Percentiles rank a stretch among this genome's conserved stretches.
Evolutionary conservation across 2,797 vertebrate genomes (phyloP).

Genomic region (Lerista edwardsae): DNA sequence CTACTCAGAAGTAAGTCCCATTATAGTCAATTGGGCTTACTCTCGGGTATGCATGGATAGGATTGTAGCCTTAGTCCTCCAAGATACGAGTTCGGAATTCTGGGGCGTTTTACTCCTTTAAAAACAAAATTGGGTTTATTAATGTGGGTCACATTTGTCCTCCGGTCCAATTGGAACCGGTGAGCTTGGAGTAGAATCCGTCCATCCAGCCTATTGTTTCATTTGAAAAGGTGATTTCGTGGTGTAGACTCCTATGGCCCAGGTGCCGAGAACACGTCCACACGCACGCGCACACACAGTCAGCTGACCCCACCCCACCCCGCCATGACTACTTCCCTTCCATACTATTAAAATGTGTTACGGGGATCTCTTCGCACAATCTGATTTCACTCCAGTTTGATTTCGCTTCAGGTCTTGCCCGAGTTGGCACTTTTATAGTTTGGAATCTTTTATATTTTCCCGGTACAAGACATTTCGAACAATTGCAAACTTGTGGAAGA

Average conservation of each 20-base stretch:
- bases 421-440: not conserved
- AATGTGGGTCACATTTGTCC: not conserved
- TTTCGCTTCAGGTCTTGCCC: not conserved
- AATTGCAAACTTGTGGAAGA: not conserved
- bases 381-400: not conserved
- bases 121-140: too few relatives aligned
- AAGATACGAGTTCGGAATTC: not conserved
- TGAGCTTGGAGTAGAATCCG: not conserved
- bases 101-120: not conserved
- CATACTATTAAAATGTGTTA: not conserved
- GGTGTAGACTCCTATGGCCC: not conserved
- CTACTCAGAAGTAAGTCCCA: too few relatives aligned
- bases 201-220: not conserved
- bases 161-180: too few relatives aligned
- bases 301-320: not conserved
- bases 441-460: not conserved
- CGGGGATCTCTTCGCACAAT: not conserved
- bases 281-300: rapidly evolving
- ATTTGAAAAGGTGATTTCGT: not conserved
- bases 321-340: not conserved
- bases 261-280: not conserved
- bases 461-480: not conserved
- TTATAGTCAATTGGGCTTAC: too few relatives aligned
- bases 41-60: too few relatives aligned
- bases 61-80: too few relatives aligned